Base-by-base conservation (phyloP, 2,888 invertebrate species). In the Orchestes rusci region DNA sequence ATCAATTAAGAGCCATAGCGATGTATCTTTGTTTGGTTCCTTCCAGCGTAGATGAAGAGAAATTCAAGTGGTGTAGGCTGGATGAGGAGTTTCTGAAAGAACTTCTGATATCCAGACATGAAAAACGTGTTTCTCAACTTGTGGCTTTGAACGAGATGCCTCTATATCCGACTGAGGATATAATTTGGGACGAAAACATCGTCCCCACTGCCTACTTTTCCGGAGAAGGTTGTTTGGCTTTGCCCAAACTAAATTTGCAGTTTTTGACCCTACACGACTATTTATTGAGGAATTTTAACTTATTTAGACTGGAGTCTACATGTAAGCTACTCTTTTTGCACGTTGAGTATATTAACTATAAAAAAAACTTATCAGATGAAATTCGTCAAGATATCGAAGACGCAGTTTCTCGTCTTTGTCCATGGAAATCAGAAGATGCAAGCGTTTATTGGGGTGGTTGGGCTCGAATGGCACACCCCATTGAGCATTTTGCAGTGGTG, bases 141-240 rank as follows among this genome's bases (percentile, higher is more conserved):
- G 92, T 96, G 63, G 87, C 90, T 42, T 70, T 99, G 8, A 99
- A 99, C 66, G 88, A 92, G 57, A 95, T 97, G 92, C 97, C 99
- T 0, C 73, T 99, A 1, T 99, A 99, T 65, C 99, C 99, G 0
- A 97, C 95, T 0, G 99, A 99, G 66, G 84, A 89, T 47, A 85
- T 97, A 2, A 93, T 99, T 57, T 99, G 99, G 99, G 93, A 99
- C 68, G 96, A 99, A 67, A 96, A 97, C 64, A 82, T 99, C 31
- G 97, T 99, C 0, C 99, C 99, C 0, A 89, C 93, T 0, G 95
- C 97, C 60, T 95, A 95, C 65, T 97, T 89, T 70, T 89, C 91
- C 30, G 95, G 96, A 0, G 96, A 97, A 67, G 92, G 87, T 15
- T 92, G 92, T 57, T 73, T 99, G 20, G 97, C 99, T 0, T 72